A percentile compares a stretch with the other conserved stretches of the same genome.
Evolutionary conservation across 2,888 invertebrate species (phyloP).

Genomic region (Chrysolina haemoptera): DNA sequence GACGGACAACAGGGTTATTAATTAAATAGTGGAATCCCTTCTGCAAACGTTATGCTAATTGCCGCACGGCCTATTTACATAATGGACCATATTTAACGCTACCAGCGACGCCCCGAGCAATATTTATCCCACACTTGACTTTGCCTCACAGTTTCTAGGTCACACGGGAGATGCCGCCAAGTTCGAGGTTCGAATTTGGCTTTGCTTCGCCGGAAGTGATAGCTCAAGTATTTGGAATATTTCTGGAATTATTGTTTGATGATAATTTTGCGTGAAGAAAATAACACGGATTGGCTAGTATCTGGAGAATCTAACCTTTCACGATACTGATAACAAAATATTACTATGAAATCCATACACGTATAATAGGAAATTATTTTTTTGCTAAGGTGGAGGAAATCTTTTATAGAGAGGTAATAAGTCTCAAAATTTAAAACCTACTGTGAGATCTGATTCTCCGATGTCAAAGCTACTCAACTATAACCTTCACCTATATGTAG

Average conservation of each 20-base stretch:
- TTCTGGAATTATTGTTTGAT: neutral
- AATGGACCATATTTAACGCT: constrained; percentile 56
- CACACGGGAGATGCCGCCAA: constrained; percentile 30
- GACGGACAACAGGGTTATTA: constrained; percentile 52
- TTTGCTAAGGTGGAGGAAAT: too few species aligned
- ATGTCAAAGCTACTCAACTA: too few species aligned
- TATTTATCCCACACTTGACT: constrained; percentile 46
- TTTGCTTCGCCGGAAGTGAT: neutral
- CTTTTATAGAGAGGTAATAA: too few species aligned
- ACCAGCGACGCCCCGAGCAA: constrained; percentile 41
- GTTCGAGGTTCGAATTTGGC: constrained; percentile 26
- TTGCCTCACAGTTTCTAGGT: constrained; percentile 43
- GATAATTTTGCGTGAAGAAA: neutral
- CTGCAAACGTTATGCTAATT: constrained; percentile 49
- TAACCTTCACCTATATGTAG: too few species aligned
- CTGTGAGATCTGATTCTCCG: too few species aligned
- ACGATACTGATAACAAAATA: too few species aligned
- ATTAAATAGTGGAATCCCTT: constrained; percentile 43
- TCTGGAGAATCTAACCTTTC: too few species aligned
- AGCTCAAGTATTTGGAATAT: neutral
- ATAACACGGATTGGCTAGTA: too few species aligned
- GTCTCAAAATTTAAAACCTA: too few species aligned
- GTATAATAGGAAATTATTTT: too few species aligned
- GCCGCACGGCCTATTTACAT: constrained; percentile 52
- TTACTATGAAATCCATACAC: too few species aligned